Conservation (phyloP, 92 coral and sea anemone genomes). For the Epizoanthus illoricatus region DNA sequence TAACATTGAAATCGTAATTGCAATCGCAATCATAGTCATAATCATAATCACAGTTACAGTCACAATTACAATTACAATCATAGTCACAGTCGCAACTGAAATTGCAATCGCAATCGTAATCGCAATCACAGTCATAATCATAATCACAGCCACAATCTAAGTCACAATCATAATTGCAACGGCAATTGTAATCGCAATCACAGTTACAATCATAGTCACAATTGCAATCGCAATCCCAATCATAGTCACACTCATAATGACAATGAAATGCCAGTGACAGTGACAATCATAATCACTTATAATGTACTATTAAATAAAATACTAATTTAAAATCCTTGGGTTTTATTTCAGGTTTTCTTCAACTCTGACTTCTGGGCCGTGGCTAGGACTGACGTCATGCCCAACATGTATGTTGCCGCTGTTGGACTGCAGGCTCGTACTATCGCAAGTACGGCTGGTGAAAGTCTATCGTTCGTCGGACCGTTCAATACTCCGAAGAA, state of each 20-base stretch:
- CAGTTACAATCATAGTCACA: not conserved
- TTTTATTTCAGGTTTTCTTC: conserved; percentile 38
- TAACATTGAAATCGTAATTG: too few species aligned
- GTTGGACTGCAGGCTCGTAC: conserved; percentile 73
- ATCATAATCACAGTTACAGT: too few species aligned
- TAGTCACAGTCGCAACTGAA: too few species aligned
- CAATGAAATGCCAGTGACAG: too few species aligned
- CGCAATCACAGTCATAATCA: too few species aligned
- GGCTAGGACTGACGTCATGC: conserved; percentile 92
- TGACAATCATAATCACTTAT: not conserved
- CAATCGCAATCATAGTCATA: too few species aligned
- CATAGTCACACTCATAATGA: too few species aligned
- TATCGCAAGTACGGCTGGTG: conserved; percentile 71
- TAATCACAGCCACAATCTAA: too few species aligned
- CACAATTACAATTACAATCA: too few species aligned
- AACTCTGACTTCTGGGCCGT: conserved; percentile 46
- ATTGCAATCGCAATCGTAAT: too few species aligned
- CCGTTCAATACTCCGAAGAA: conserved; percentile 58
- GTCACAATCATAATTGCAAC: not conserved
- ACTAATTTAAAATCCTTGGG: not conserved
- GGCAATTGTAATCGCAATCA: not conserved
- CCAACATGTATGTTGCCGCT: conserved; percentile 82
- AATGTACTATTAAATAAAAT: not conserved
- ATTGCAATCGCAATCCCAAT: too few species aligned
- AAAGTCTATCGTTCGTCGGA: conserved; percentile 74